Conservation (phyloP, 2,888 invertebrate species). For the Caenorhabditis imperialis region DNA sequence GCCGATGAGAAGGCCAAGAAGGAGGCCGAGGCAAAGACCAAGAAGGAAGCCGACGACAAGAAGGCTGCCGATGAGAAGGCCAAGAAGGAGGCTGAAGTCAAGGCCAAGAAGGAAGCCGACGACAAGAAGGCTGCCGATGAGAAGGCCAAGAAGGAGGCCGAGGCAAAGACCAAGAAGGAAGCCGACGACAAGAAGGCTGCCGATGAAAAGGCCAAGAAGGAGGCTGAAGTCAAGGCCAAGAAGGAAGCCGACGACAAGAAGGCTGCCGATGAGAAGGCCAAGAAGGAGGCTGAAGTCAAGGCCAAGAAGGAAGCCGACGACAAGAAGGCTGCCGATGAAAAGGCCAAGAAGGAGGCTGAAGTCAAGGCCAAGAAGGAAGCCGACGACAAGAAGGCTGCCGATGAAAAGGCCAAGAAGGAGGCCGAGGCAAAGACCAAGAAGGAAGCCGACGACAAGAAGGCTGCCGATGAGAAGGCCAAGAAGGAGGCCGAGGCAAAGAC, state of each 20-base stretch:
- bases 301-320: conserved; percentile 17
- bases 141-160: conserved; percentile 4
- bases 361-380: conserved; percentile 9
- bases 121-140: conserved; percentile 10
- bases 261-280: conserved; percentile 3
- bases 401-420: conserved; percentile 8
- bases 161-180: conserved; percentile 9
- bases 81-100: conserved; percentile 5
- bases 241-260: conserved; percentile 23
- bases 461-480: conserved; percentile 3
- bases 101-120: conserved; percentile 14
- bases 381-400: conserved; percentile 3
- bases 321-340: conserved; percentile 5
- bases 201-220: conserved; percentile 9
- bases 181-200: conserved; percentile 4
- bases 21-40: conserved; percentile 6
- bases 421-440: conserved; percentile 6
- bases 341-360: conserved; percentile 5
- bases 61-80: conserved; percentile 7
- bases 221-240: conserved; percentile 4
- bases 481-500: conserved; percentile 9
- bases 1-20: conserved; percentile 7
- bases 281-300: conserved; percentile 13
- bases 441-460: conserved; percentile 20
- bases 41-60: conserved; percentile 19